Evolutionary conservation across 2,888 invertebrate species (phyloP).

Genomic region (Nemotelus nigrinus): DNA sequence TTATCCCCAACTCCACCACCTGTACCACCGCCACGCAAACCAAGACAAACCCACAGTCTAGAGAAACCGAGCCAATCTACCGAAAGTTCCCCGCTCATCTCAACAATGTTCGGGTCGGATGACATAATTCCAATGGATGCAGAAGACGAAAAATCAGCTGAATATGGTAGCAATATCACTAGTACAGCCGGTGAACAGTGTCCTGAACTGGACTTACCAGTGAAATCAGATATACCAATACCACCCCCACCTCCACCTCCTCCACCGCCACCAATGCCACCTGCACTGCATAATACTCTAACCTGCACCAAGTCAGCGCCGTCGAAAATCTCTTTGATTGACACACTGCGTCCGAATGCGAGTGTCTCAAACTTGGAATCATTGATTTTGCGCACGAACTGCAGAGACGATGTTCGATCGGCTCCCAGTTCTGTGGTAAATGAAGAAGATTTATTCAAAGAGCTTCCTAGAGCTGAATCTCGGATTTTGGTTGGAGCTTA

Average conservation of each 20-base stretch:
- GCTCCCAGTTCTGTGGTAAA: constrained; percentile 48
- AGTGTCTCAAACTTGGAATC: constrained; percentile 62
- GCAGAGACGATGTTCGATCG: constrained; percentile 56
- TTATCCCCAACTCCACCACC: constrained; percentile 70
- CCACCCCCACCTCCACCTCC: constrained; percentile 56
- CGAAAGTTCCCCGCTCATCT: constrained; percentile 4
- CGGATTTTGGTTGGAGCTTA: constrained; percentile 71
- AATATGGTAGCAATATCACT: constrained; percentile 21
- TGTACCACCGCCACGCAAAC: constrained; percentile 68
- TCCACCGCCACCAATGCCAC: constrained; percentile 47
- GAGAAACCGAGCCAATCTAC: constrained; percentile 56
- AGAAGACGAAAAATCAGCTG: constrained; percentile 53
- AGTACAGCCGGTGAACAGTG: neutral
- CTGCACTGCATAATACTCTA: constrained; percentile 2
- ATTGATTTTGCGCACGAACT: constrained; percentile 54
- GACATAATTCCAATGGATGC: constrained; percentile 58
- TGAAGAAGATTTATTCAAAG: constrained; percentile 58
- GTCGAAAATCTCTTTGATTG: constrained; percentile 49
- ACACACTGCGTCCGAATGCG: constrained; percentile 56
- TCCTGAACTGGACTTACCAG: constrained; percentile 49
- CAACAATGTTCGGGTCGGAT: constrained; percentile 52
- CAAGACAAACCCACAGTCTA: constrained; percentile 67
- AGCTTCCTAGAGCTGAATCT: constrained; percentile 70
- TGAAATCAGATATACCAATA: constrained; percentile 44
- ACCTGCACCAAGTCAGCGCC: constrained; percentile 43